Evolutionary conservation across 2,113 vertebrate species (phyloP), one percentile per base, ranked within the genome.

Genomic region (Agapornis roseicollis): DNA sequence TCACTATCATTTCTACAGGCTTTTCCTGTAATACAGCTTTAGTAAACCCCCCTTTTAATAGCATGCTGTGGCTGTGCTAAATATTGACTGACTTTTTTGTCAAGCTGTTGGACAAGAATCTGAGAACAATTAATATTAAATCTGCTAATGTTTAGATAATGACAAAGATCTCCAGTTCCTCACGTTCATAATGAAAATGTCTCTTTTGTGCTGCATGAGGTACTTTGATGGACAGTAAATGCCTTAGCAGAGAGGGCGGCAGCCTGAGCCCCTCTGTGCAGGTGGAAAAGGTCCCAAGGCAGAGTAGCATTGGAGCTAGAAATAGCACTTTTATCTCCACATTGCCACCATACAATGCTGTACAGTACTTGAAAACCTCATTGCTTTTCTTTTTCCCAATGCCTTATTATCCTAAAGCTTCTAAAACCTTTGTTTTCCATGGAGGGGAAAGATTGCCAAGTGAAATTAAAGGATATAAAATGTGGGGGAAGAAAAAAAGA

Each of bases 101-200:
- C 9, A 39, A 89, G 33, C 71, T 81, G 37, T 69, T 56, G 63
- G 76, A 80, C 41, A 68, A 85, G 90, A 88, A 64, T 46, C 79
- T 6, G 56, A 88, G 66, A 72, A 87, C 39, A 81, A 46, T 49
- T 86, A 78, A 64, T 91, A 70, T 73, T 52, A 87, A 71, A 72
- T 66, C 46, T 80, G 44, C 53, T 88, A 46, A 91, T 55, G 80
- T 85, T 92, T 79, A 82, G 44, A 63, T 71, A 50, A 49, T 4
- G 22, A 50, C 23, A 72, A 77, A 64, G 65, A 42, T 39, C 61
- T 88, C 73, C 50, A n/a, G 47, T 55, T 90, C 17, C 37, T 92
- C n/a, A 29, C 0, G 1, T 5, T 80, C 0, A 0, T 44, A 13
- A 52, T 31, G 50, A 49, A 69, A 85, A 82, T 0, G 1, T 68